phyloP scores from a whole-genome alignment of 2,797 vertebrate genomes.

The Anableps anableps region DNA sequence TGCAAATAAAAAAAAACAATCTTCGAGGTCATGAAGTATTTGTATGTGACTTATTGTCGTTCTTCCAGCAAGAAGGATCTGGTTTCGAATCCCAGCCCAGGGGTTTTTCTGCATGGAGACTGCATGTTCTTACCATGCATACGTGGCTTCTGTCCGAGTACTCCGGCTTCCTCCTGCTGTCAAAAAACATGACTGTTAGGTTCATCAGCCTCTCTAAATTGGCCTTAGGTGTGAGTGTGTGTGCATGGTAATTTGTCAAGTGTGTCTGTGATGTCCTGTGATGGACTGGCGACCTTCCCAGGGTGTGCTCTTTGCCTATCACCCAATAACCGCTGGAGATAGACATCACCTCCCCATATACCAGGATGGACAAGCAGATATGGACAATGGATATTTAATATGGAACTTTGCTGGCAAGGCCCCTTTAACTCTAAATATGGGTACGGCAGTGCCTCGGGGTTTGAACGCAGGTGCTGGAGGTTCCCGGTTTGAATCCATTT shows the following conservation, averaged over 20 bases:
- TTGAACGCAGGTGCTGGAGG: neutral
- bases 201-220: no score
- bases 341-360: neutral
- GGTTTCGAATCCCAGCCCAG: no score
- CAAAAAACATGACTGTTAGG: no score
- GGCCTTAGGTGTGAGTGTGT: neutral
- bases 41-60: neutral
- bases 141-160: no score
- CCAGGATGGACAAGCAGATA: neutral
- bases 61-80: neutral
- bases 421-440: neutral
- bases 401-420: neutral
- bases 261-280: no score
- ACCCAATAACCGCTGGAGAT: neutral
- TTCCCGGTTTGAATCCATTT: neutral
- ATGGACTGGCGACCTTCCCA: no score
- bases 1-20: neutral
- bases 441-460: neutral
- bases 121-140: no score
- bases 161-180: no score
- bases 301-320: neutral
- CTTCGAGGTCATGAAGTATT: neutral
- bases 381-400: neutral
- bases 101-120: no score
- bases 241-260: neutral